Conservation (phyloP, 2,888 invertebrate genomes). For the Cremastinae sp. region DNA sequence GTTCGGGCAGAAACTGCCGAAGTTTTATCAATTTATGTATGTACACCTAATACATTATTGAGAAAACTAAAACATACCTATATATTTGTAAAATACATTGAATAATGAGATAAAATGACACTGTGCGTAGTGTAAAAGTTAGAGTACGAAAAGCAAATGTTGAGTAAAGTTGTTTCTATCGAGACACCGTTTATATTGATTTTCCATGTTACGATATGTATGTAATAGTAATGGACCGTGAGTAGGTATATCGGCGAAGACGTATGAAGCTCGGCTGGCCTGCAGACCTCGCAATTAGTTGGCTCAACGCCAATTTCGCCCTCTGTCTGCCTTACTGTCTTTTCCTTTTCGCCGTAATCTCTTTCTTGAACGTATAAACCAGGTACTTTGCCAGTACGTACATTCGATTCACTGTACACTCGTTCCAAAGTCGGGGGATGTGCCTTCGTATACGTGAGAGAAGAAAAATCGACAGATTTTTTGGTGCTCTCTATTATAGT, state of each 20-base stretch:
- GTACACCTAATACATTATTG: no score
- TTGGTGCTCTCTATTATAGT: background rate
- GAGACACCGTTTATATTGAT: no score
- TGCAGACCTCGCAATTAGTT: conserved; percentile 57
- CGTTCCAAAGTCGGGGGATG: background rate
- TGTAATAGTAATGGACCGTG: conserved; percentile 47
- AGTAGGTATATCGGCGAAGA: conserved; percentile 45
- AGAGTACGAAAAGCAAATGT: no score
- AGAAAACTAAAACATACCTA: no score
- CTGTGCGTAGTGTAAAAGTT: no score
- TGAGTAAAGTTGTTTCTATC: no score
- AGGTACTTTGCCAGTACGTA: conserved; percentile 24
- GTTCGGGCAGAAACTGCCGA: no score
- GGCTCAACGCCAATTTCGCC: conserved; percentile 51
- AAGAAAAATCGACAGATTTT: conserved; percentile 23
- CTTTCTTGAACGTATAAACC: conserved; percentile 39
- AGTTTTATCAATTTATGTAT: no score
- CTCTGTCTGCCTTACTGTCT: conserved; percentile 40
- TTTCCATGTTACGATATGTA: background rate
- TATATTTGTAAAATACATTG: no score
- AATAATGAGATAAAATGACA: no score
- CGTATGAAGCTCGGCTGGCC: conserved; percentile 46
- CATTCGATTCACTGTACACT: conserved; percentile 15
- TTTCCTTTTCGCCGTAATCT: conserved; percentile 37
- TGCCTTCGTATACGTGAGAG: conserved; percentile 5